These are phyloP conservation scores for Protophormia terraenovae DNA, from an alignment of 2,888 invertebrate genomes.

Conservation along the genomic window DNA sequence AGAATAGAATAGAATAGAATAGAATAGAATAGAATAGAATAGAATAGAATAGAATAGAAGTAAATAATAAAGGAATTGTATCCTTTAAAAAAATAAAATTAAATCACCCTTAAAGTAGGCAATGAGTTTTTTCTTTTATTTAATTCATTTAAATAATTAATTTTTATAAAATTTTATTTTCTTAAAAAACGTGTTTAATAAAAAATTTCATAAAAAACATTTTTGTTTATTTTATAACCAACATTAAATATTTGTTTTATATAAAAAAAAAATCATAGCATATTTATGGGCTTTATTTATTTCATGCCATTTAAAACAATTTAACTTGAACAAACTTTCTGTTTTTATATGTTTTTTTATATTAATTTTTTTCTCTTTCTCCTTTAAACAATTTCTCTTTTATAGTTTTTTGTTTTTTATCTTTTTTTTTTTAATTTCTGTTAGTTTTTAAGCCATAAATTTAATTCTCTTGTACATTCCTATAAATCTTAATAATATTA, in stretches of 20 bases:
- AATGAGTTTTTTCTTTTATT: not conserved
- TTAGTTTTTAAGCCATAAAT: conserved; percentile 59
- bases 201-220: too few species aligned
- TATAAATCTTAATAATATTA: conserved; percentile 67
- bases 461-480: conserved; percentile 27
- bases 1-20: too few species aligned
- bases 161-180: not conserved
- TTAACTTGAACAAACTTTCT: conserved; percentile 22
- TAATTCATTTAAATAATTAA: not conserved
- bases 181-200: not conserved
- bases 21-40: too few species aligned
- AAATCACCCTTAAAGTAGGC: not conserved
- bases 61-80: too few species aligned
- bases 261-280: not conserved
- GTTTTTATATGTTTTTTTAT: not conserved
- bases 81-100: not conserved
- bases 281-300: not conserved
- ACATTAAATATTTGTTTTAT: not conserved
- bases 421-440: not conserved
- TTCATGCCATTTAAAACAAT: conserved; percentile 47
- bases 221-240: too few species aligned
- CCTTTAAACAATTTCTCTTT: conserved; percentile 26
- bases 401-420: not conserved
- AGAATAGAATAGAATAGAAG: too few species aligned
- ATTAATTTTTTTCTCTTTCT: not conserved